phyloP scores from a whole-genome alignment of 2,888 invertebrate species.

The Drosophila basisetae region DNA sequence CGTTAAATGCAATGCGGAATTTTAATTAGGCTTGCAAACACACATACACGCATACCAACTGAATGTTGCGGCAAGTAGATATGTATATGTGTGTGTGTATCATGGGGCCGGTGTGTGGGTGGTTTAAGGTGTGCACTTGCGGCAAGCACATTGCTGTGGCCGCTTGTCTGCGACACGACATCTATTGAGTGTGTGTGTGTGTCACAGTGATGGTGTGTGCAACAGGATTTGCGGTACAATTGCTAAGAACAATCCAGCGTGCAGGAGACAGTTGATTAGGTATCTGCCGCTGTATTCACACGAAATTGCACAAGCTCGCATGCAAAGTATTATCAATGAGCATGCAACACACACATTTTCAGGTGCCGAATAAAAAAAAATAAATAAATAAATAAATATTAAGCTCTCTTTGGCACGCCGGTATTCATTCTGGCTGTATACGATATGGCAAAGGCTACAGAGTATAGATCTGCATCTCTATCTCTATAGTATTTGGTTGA shows the following conservation, averaged over 20 bases:
- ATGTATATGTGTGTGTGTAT: neutral
- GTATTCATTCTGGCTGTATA: neutral
- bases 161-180: neutral
- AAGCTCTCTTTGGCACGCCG: neutral
- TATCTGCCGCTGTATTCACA: constrained; percentile 1
- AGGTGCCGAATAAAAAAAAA: neutral
- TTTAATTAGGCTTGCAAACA: constrained; percentile 73
- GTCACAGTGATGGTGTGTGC: constrained; percentile 10
- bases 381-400: neutral
- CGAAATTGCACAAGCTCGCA: neutral
- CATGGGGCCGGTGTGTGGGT: neutral
- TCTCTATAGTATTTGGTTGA: neutral
- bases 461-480: neutral
- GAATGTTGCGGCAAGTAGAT: constrained; percentile 15
- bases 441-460: neutral
- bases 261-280: constrained; percentile 14
- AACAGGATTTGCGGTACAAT: constrained; percentile 52
- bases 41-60: constrained; percentile 17
- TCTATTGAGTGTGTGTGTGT: neutral
- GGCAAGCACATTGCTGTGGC: constrained; percentile 7
- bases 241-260: constrained; percentile 18
- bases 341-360: neutral
- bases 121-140: constrained; percentile 4
- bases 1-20: constrained; percentile 77
- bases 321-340: neutral